These are phyloP conservation scores for Neomorphus geoffroyi DNA, from an alignment of 2,797 vertebrate genomes.

Conservation along the genomic window DNA sequence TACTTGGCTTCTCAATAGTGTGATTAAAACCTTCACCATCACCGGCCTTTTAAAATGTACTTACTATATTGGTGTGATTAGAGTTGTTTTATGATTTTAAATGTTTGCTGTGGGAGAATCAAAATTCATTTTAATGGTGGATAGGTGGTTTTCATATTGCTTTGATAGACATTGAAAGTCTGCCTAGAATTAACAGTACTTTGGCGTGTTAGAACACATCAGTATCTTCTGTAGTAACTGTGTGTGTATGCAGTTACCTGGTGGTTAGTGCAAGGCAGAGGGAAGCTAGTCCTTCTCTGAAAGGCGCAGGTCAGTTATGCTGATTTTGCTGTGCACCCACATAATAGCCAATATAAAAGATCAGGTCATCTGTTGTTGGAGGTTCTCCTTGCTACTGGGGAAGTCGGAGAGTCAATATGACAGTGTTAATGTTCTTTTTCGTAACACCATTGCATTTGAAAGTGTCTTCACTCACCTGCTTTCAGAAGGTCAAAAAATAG, in stretches of 20 bases:
- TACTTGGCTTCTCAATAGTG: not conserved
- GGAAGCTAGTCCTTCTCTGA: not conserved
- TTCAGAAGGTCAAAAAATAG: not conserved
- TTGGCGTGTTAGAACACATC: too few species aligned
- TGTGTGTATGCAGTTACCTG: not conserved
- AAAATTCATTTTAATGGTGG: not conserved
- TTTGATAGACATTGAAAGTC: not conserved
- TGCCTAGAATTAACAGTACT: not conserved
- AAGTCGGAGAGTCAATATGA: not conserved
- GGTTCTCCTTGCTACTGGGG: not conserved
- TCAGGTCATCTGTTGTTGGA: not conserved
- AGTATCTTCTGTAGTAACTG: not conserved
- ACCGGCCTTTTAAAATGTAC: not conserved
- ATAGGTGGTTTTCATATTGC: not conserved
- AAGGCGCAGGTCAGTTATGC: not conserved
- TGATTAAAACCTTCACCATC: not conserved
- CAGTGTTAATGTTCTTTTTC: not conserved
- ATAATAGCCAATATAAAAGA: rapidly evolving
- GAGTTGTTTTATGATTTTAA: not conserved
- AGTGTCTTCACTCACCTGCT: not conserved
- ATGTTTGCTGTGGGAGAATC: not conserved
- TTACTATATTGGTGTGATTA: not conserved
- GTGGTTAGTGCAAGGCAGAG: not conserved
- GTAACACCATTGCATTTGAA: rapidly evolving
- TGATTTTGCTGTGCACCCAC: not conserved